phyloP scores from a whole-genome alignment of 2,797 vertebrate genomes.

The Danio kyathit region DNA sequence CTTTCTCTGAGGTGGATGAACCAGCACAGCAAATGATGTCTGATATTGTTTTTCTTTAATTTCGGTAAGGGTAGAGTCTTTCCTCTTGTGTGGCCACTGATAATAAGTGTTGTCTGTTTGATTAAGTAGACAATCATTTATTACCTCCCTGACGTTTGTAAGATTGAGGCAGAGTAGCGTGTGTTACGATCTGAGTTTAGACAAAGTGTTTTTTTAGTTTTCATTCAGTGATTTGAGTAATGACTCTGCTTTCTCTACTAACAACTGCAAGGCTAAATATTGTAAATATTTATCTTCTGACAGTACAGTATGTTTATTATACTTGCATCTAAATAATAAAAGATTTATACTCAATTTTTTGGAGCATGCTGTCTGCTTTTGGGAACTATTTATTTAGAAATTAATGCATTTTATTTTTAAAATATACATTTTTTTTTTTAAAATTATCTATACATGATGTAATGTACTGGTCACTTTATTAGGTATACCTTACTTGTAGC shows the following conservation, averaged over 20 bases:
- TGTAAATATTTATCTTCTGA: slow-evolving; percentile 83
- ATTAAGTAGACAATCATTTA: slow-evolving; percentile 78
- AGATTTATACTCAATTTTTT: slow-evolving; percentile 73
- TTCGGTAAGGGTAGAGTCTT: not conserved
- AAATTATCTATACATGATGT: too few relatives aligned
- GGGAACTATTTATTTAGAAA: not conserved
- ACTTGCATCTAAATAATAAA: slow-evolving; percentile 82
- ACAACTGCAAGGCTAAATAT: slow-evolving; percentile 74
- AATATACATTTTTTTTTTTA: too few relatives aligned
- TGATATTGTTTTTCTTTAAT: not conserved
- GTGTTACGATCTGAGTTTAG: slow-evolving; percentile 2
- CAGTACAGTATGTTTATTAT: slow-evolving; percentile 79
- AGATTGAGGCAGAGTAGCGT: slow-evolving; percentile 32
- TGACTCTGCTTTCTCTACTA: slow-evolving; percentile 74
- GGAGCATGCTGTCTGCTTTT: slow-evolving; percentile 52
- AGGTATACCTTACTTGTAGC: too few relatives aligned
- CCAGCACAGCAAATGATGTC: not conserved
- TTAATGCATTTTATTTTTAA: not conserved
- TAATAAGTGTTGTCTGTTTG: slow-evolving; percentile 32
- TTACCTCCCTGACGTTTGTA: slow-evolving; percentile 64
- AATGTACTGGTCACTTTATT: too few relatives aligned
- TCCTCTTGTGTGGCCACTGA: slow-evolving; percentile 1
- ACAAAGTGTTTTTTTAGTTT: slow-evolving; percentile 50
- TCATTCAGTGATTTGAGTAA: slow-evolving; percentile 65
- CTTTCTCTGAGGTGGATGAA: not conserved